Evolutionary conservation across 2,113 vertebrate species (phyloP).

Genomic region (Caranx melampygus): DNA sequence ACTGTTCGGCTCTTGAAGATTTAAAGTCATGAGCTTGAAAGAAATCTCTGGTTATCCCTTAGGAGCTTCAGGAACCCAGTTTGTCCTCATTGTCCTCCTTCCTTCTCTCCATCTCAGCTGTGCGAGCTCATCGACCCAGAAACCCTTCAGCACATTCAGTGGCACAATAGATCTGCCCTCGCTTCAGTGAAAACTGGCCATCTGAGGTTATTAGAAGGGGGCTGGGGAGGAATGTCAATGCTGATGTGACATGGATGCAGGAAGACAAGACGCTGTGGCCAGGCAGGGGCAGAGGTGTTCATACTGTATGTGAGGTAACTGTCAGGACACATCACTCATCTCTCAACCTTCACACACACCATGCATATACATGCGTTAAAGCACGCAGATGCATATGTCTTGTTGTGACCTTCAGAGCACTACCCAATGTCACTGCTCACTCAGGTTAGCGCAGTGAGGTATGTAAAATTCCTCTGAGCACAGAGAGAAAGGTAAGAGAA

Average conservation of each 20-base stretch:
- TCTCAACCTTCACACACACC: slow-evolving; percentile 25
- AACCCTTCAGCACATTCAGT: slow-evolving; percentile 71
- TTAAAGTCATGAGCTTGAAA: slow-evolving; percentile 23
- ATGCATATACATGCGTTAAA: slow-evolving; percentile 17
- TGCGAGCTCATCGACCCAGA: slow-evolving; percentile 69
- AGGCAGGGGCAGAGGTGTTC: slow-evolving; percentile 22
- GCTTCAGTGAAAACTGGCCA: slow-evolving; percentile 72
- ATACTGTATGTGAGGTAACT: slow-evolving; percentile 33
- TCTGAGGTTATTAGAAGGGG: slow-evolving; percentile 65
- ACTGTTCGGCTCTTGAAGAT: slow-evolving; percentile 15
- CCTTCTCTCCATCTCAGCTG: slow-evolving; percentile 57
- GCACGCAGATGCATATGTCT: slow-evolving; percentile 18
- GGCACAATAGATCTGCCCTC: slow-evolving; percentile 75
- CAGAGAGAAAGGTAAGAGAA: slow-evolving; percentile 9
- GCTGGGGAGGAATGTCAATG: slow-evolving; percentile 59
- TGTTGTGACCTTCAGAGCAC: slow-evolving; percentile 45
- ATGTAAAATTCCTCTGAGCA: slow-evolving; percentile 16
- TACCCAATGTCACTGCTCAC: slow-evolving; percentile 9
- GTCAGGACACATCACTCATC: slow-evolving; percentile 45
- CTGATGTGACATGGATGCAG: slow-evolving; percentile 48
- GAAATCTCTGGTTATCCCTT: slow-evolving; percentile 16
- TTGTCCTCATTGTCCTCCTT: slow-evolving; percentile 63
- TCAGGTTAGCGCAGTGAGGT: not conserved
- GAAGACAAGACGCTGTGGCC: slow-evolving; percentile 24
- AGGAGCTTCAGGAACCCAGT: slow-evolving; percentile 39